Base-by-base conservation (phyloP, 2,888 invertebrate genomes). In the Pasiphila rectangulata region DNA sequence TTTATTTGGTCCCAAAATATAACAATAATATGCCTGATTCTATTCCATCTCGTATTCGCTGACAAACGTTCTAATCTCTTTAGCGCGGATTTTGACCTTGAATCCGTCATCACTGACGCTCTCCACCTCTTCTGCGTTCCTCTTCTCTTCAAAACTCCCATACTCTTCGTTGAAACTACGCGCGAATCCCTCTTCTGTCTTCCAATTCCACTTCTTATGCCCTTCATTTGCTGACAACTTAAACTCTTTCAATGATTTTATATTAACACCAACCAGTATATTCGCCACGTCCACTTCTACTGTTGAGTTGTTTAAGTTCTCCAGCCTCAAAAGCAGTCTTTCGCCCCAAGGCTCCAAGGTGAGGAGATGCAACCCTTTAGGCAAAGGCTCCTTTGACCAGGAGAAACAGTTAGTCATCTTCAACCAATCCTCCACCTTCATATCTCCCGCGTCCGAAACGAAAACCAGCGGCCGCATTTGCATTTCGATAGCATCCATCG, bases 261-360 rank as follows among this genome's bases (percentile, higher is more conserved):
- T 80, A 1, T 79, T 77, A 39, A 94, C 83, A 36, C 80, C 73
- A 0, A 85, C 79, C 29, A 95, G 92, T 1, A 94, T 61, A 24
- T 89, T 75, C 76, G 88, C 62, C 7, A 94, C 68, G 69, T 93
- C 84, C 0, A 94, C 74, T 27, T 83, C 78, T 0, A 90, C 88
- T 0, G 90, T 82, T 2, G 88, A 73, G 0, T 93, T 91, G 0
- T n/a, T n/a, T n/a, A n/a, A 90, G 70, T 97, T 95, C 64, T 97
- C 97, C 0, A 97, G 73, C 15, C 96, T 89, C 0, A 97, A 58
- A n/a, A 97, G 78, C 7, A 94, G 62, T 13, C 83, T 75, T 0
- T 85, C 85, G 27, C 89, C 90, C 93, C 94, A 95, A 0, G 95
- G 94, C 63, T 97, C 96, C 32, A 96, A 67, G 0, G 95, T 95